These are phyloP conservation scores for Toxostoma redivivum DNA, from an alignment of 2,113 vertebrate genomes.

Conservation along the genomic window DNA sequence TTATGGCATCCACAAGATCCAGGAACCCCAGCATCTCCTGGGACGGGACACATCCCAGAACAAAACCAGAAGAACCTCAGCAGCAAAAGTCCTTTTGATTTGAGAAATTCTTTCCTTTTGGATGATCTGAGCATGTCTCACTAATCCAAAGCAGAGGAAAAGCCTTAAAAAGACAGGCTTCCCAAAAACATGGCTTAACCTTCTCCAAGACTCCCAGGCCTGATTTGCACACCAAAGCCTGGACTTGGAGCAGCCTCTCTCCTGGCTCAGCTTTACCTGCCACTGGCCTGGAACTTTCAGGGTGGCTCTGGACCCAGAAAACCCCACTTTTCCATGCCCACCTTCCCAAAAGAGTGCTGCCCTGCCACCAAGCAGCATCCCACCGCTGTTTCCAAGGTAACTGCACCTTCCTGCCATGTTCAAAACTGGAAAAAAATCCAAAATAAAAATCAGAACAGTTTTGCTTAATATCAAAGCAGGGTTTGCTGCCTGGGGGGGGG, in stretches of 20 bases:
- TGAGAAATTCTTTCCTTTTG: background rate
- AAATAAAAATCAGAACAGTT: background rate
- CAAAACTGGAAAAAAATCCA: background rate
- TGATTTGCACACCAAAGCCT: background rate
- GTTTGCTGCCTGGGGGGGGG: background rate
- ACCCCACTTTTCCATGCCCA: background rate
- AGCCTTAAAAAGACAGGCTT: background rate
- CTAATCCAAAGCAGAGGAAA: background rate
- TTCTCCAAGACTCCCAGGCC: background rate
- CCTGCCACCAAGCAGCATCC: background rate
- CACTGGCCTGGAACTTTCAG: background rate
- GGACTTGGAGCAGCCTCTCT: background rate
- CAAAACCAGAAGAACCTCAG: background rate
- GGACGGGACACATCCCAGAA: background rate
- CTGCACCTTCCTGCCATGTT: background rate
- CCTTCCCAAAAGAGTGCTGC: background rate
- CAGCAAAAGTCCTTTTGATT: background rate
- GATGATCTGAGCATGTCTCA: background rate
- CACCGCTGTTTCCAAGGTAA: background rate
- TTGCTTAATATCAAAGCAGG: background rate
- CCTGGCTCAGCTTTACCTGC: background rate
- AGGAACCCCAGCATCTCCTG: background rate
- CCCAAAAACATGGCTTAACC: background rate
- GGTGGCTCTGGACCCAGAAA: background rate
- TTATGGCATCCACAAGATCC: fast-evolving